phyloP scores from a whole-genome alignment of 2,888 invertebrate genomes.

The Nebria brevicollis region DNA sequence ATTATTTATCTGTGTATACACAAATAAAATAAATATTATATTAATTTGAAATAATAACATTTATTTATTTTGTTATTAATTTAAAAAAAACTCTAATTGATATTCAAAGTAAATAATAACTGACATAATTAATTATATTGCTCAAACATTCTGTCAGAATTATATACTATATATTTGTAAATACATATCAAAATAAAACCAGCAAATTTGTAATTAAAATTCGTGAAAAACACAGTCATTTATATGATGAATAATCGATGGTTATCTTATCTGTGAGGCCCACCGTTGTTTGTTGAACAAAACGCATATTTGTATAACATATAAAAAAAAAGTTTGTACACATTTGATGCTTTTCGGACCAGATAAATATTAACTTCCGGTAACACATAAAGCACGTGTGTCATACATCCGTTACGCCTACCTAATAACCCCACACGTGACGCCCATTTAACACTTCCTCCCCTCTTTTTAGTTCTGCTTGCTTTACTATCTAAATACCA shows the following conservation, averaged over 20 bases:
- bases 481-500: not conserved
- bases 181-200: not conserved
- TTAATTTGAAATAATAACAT: too few species aligned
- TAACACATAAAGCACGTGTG: constrained; percentile 14
- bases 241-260: not conserved
- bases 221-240: not conserved
- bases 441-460: constrained; percentile 17
- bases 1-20: too few species aligned
- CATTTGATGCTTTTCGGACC: not conserved
- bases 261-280: not conserved
- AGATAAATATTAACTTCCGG: not conserved
- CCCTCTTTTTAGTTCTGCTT: not conserved
- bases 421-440: constrained; percentile 17
- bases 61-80: not conserved
- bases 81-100: not conserved
- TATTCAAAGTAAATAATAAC: not conserved
- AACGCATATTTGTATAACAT: not conserved
- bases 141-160: not conserved
- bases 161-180: not conserved
- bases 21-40: too few species aligned
- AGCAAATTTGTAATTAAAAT: not conserved
- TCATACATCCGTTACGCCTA: constrained; percentile 9
- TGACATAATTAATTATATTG: not conserved
- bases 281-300: not conserved
- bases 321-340: not conserved